phyloP scores from a whole-genome alignment of 35 echinoderm and acorn worm genomes.

The Nesometra sesokonis region DNA sequence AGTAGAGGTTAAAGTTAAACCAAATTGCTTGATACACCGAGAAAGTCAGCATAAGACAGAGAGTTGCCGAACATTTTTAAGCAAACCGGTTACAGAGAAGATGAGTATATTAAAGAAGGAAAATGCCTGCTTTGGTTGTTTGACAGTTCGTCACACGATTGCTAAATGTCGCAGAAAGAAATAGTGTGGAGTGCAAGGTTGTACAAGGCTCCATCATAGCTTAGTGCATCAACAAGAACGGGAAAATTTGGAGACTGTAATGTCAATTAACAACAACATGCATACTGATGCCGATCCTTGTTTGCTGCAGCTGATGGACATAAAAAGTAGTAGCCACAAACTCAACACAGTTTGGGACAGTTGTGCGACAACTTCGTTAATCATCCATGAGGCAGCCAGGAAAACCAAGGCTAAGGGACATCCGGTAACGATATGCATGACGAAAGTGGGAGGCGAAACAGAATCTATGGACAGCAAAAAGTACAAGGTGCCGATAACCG shows the following conservation, averaged over 20 bases:
- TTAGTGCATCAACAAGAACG: background rate
- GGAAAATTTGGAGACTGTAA: background rate
- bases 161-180: background rate
- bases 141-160: background rate
- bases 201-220: background rate
- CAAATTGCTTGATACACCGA: background rate
- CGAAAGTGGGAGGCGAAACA: slow-evolving; percentile 20
- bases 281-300: background rate
- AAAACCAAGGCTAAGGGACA: slow-evolving; percentile 6
- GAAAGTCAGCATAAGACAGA: background rate
- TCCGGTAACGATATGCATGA: slow-evolving; percentile 14
- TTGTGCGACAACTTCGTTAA: slow-evolving; percentile 25
- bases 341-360: slow-evolving; percentile 18
- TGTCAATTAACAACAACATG: slow-evolving; percentile 3
- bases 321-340: background rate
- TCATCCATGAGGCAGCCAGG: slow-evolving; percentile 13
- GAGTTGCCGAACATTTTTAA: background rate
- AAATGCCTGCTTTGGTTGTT: slow-evolving; percentile 3
- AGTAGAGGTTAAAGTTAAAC: background rate
- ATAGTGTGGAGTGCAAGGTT: slow-evolving; percentile 1
- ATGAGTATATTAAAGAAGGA: background rate
- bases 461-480: slow-evolving; percentile 16
- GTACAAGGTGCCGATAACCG: slow-evolving; percentile 8
- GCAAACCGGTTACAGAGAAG: background rate
- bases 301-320: slow-evolving; percentile 27